phyloP scores from a whole-genome alignment of 1,140 invertebrate genomes.

The Spodoptera litura region DNA sequence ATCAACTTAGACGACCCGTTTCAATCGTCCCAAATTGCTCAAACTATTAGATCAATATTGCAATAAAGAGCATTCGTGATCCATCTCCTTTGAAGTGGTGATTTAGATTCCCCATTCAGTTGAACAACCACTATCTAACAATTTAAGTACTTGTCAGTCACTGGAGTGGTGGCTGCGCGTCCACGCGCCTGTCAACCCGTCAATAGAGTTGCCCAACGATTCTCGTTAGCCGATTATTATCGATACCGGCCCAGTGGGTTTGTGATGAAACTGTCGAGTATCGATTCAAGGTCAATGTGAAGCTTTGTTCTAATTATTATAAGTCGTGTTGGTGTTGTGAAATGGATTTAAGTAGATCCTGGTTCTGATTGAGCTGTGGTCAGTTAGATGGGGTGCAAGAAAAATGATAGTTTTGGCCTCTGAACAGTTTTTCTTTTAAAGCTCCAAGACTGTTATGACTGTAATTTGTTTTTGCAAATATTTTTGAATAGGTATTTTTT shows the following conservation, averaged over 20 bases:
- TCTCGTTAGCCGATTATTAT: conserved; percentile 50
- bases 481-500: too few species aligned
- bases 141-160: conserved; percentile 22
- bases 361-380: not conserved
- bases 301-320: conserved; percentile 48
- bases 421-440: too few species aligned
- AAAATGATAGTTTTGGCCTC: too few species aligned
- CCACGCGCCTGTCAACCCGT: conserved; percentile 30
- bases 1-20: too few species aligned
- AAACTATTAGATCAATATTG: too few species aligned
- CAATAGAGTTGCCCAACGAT: conserved; percentile 54
- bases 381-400: not conserved
- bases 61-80: too few species aligned
- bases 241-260: conserved; percentile 36
- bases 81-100: too few species aligned
- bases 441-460: too few species aligned
- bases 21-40: too few species aligned
- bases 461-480: too few species aligned
- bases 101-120: too few species aligned
- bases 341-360: conserved; percentile 18
- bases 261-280: conserved; percentile 49
- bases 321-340: conserved; percentile 28
- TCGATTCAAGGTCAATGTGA: conserved; percentile 55
- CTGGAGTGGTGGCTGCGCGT: not conserved
- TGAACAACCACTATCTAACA: conserved; percentile 5